Base-by-base conservation (phyloP, 2,113 vertebrate genomes). In the Kryptolebias marmoratus region DNA sequence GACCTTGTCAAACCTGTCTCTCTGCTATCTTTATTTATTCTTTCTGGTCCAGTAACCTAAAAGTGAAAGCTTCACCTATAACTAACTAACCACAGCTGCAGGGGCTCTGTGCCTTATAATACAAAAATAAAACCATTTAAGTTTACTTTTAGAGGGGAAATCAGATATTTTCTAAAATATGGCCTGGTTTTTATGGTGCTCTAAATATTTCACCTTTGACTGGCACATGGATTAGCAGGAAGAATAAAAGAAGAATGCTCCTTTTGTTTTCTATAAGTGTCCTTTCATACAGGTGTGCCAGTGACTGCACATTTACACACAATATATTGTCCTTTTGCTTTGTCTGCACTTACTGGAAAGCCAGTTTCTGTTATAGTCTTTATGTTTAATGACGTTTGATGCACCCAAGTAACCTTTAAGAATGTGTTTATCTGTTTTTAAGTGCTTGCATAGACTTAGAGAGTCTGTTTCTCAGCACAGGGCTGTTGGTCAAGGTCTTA, bases 201-300 rank as follows among this genome's bases (percentile, higher is more conserved):
- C 39, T 42, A 80, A 71, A 74, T 71, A 58, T 74, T 68, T 82
- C 77, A 79, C 48, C 31, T 64, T 47, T 68, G 11, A 48, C 50
- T 58, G 32, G 49, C 49, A 75, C 66, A 83, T 71, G 64, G 71
- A 63, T 27, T n/a, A 31, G 57, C 30, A 57, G 32, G 52, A 77
- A 56, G 28, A 57, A 64, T 70, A 42, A 42, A 42, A 42, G 57
- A 62, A 70, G 71, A 59, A 56, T 22, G 49, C 64, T 15, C 66
- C 81, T 83, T 22, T 87, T 87, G 80, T 89, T 69, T 81, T 60
- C 22, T 3, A 49, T 30, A 68, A 57, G 45, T 57, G 80, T 67
- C 62, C 79, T 15, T 84, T 81, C 72, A 66, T 65, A 31, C 64
- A 85, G 83, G 77, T 80, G 68, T 71, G 80, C 50, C 80, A 12